These are phyloP conservation scores for Penaeus japonicus DNA, from an alignment of 1,140 invertebrate genomes.

Conservation along the genomic window DNA sequence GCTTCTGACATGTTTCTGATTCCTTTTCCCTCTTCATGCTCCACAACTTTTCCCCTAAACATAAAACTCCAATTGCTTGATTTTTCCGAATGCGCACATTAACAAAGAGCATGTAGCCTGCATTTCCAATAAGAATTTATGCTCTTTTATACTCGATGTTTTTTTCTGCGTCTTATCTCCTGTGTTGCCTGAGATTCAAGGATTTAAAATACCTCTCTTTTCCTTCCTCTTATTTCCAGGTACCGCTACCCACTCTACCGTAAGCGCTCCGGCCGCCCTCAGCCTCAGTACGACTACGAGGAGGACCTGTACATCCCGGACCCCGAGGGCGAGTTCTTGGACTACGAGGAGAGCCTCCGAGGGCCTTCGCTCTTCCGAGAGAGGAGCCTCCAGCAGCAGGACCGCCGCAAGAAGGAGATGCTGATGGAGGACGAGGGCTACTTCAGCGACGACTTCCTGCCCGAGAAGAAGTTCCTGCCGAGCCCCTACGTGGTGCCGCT, in stretches of 20 bases:
- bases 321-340: background rate
- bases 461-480: background rate
- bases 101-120: too few species aligned
- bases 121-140: too few species aligned
- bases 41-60: too few species aligned
- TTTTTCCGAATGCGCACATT: too few species aligned
- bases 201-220: background rate
- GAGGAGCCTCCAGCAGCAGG: slow-evolving; percentile 25
- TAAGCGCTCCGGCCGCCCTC: slow-evolving; percentile 26
- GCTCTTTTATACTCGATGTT: background rate
- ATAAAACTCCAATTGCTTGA: too few species aligned
- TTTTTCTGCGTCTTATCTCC: background rate
- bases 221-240: background rate
- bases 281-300: slow-evolving; percentile 34
- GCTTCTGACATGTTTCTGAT: too few species aligned
- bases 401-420: background rate
- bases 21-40: too few species aligned
- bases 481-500: background rate
- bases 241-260: slow-evolving; percentile 48
- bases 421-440: slow-evolving; percentile 28
- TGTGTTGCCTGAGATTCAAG: background rate
- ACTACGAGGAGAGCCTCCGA: background rate
- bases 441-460: slow-evolving; percentile 24
- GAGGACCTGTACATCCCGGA: slow-evolving; percentile 14
- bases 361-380: slow-evolving; percentile 41